A percentile compares a stretch with the other conserved stretches of the same genome.
phyloP scores from a whole-genome alignment of 2,888 invertebrate genomes.

The Synergus umbraculus region DNA sequence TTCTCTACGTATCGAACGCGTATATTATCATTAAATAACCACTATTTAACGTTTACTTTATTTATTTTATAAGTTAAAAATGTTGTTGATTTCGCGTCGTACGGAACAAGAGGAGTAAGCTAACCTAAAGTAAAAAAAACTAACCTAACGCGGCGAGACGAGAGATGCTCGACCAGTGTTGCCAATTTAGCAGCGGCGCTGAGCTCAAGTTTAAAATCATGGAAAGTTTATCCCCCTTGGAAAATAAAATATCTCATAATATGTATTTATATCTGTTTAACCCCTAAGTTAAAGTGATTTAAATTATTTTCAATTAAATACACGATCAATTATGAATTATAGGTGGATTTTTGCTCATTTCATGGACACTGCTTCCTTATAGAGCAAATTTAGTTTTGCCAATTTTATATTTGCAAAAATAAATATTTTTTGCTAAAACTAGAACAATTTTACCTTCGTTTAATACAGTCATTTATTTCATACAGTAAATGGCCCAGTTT shows the following conservation, averaged over 20 bases:
- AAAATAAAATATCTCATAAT: not conserved
- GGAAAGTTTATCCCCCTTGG: conserved; percentile 13
- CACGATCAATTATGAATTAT: too few relatives aligned
- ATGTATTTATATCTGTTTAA: too few relatives aligned
- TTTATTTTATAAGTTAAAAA: conserved; percentile 13
- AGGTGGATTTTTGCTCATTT: too few relatives aligned
- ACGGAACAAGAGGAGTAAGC: conserved; percentile 22
- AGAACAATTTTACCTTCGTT: too few relatives aligned
- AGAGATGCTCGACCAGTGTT: conserved; percentile 28
- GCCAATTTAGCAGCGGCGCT: conserved; percentile 26
- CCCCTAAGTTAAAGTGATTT: too few relatives aligned
- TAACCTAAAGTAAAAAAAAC: conserved; percentile 37
- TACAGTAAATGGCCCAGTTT: too few relatives aligned
- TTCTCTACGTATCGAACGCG: conserved; percentile 1
- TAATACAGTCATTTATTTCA: too few relatives aligned
- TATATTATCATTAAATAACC: not conserved
- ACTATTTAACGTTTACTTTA: conserved; percentile 2
- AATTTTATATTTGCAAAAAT: too few relatives aligned
- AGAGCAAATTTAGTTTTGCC: too few relatives aligned
- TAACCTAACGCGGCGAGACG: conserved; percentile 37
- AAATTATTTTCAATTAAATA: too few relatives aligned
- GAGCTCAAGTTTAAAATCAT: not conserved
- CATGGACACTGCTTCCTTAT: too few relatives aligned
- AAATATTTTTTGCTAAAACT: too few relatives aligned
- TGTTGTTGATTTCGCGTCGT: conserved; percentile 36